Conservation (phyloP, 2,888 invertebrate species). For the Yponomeuta cagnagella region DNA sequence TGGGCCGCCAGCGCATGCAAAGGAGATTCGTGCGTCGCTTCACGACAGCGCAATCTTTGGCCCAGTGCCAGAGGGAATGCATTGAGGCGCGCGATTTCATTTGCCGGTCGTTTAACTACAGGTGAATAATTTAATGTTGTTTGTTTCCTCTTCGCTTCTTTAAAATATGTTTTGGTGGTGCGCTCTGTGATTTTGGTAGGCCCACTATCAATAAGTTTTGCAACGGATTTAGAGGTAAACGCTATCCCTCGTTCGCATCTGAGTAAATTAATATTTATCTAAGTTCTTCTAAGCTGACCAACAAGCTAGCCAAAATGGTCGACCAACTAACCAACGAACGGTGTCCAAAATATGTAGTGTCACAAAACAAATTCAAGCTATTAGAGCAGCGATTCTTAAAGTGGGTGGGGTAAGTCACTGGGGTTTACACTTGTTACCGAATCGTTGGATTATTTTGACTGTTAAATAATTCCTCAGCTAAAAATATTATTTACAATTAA, state of each 20-base stretch:
- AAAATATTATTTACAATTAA: no score
- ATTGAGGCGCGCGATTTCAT: constrained; percentile 87
- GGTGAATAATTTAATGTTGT: constrained; percentile 54
- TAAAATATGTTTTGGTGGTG: not conserved
- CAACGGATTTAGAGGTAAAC: not conserved
- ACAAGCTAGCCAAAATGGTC: no score
- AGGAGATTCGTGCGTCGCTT: constrained; percentile 85
- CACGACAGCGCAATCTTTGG: constrained; percentile 82
- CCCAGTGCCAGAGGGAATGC: constrained; percentile 90
- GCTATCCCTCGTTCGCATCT: no score
- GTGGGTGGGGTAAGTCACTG: not conserved
- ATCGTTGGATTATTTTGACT: no score
- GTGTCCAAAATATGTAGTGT: no score
- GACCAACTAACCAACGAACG: no score
- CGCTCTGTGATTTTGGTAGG: not conserved
- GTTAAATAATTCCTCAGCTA: no score
- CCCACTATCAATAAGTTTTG: not conserved
- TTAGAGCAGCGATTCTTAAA: no score
- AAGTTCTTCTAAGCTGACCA: not conserved
- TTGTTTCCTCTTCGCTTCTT: no score
- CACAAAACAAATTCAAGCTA: no score
- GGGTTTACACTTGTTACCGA: no score
- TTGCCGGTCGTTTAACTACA: constrained; percentile 91
- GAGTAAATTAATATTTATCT: not conserved
- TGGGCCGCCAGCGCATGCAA: constrained; percentile 87